A percentile compares a stretch with the other conserved stretches of the same genome.
phyloP scores from a whole-genome alignment of 2,113 vertebrate species.

The Chaenocephalus aceratus region DNA sequence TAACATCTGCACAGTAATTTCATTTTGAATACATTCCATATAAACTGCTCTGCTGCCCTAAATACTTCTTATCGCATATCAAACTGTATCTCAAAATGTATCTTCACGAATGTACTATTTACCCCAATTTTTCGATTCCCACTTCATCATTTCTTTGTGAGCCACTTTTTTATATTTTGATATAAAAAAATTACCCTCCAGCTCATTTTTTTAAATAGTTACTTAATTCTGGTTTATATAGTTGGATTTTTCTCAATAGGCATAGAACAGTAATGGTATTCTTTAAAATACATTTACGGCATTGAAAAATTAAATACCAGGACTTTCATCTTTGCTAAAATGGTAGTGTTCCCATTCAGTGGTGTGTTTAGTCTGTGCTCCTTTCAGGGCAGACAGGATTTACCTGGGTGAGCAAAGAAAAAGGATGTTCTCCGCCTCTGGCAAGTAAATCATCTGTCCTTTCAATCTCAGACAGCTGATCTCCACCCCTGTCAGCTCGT shows the following conservation, averaged over 20 bases:
- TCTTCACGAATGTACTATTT: background rate
- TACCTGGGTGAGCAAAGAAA: conserved; percentile 99
- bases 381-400: conserved; percentile 21
- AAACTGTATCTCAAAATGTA: background rate
- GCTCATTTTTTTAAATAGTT: background rate
- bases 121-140: too few species aligned
- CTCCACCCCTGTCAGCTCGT: conserved; percentile 97
- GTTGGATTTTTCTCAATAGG: background rate
- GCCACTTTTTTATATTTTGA: background rate
- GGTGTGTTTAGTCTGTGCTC: conserved; percentile 3
- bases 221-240: background rate
- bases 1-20: background rate
- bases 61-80: background rate
- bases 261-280: background rate
- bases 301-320: background rate
- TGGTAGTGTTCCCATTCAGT: background rate
- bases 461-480: conserved; percentile 97
- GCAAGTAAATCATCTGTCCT: conserved; percentile 98
- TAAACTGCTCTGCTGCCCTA: background rate
- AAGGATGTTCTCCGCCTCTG: conserved; percentile 98
- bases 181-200: background rate
- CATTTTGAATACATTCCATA: background rate
- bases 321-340: background rate
- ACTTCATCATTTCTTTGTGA: too few species aligned
- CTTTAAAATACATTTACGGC: background rate